Evolutionary conservation across 2,888 invertebrate genomes (phyloP), one percentile per base, ranked within the genome.

Genomic region (Agrypnus murinus): DNA sequence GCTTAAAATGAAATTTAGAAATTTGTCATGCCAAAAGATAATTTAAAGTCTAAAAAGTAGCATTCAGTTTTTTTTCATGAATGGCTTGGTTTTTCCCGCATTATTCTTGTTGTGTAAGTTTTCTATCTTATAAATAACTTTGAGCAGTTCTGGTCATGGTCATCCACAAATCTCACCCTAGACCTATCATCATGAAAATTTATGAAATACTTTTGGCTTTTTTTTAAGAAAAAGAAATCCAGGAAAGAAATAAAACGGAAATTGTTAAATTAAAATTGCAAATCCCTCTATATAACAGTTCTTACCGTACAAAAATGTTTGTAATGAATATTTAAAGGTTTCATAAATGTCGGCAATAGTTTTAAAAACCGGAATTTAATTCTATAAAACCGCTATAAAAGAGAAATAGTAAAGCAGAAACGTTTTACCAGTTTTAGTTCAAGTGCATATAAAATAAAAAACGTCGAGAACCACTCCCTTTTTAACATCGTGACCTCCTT

Each of bases 1-100:
- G 14, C 45, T 46, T 46, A 17, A 68, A 68, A 53, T 43, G 6
- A 12, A 6, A 25, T 55, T 43, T 53, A 25, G 43, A 53, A 40
- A 53, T 10, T 31, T 3, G 9, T 15, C 9, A 40, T 53, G 32
- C 15, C 32, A 53, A 32, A 32, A 46, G 6, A 19, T 25, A 9
- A 46, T 25, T 25, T 3, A 25, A 25, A 25, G 25, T 3, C 5
- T 25, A 25, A 25, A 25, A 25, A 15, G 43, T 1, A 25, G 15
- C 8, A 1, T 15, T 43, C 14, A 5, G 43, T 15, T 43, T 43
- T 43, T 43, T 14, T 25, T 15, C 15, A 4, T 12, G 12, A 40
- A 40, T 12, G 36, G 36, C 8, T 8, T 36, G 36, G 36, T 10
- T 36, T 36, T 36, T 2, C 36, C 8, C n/a, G 36, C n/a, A n/a